These are phyloP conservation scores for Rhamnusium bicolor DNA, from an alignment of 2,888 invertebrate species.

Conservation along the genomic window DNA sequence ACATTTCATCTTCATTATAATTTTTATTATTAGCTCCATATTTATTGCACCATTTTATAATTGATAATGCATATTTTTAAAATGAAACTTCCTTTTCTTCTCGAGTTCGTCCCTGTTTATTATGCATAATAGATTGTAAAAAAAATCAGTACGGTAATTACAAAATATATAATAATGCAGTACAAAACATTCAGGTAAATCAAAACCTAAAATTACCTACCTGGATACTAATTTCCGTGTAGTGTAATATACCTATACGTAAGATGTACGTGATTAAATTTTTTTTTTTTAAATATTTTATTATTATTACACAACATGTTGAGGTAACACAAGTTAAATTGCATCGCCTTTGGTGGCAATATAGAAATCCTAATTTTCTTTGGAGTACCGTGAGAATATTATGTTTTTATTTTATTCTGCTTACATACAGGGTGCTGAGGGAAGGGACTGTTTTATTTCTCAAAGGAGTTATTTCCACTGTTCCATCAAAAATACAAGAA, in stretches of 20 bases:
- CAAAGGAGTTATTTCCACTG: no score
- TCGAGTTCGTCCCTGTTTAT: background rate
- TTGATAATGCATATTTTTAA: background rate
- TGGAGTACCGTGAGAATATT: slow-evolving; percentile 11
- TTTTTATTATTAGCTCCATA: no score
- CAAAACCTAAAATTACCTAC: slow-evolving; percentile 11
- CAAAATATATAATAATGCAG: background rate
- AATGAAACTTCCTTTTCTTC: background rate
- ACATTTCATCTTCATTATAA: no score
- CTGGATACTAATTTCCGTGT: background rate
- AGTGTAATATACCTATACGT: background rate
- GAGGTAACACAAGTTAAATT: slow-evolving; percentile 6
- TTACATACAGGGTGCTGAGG: background rate
- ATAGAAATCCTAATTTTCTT: background rate
- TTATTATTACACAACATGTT: background rate
- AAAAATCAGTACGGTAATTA: background rate
- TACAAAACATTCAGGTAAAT: background rate
- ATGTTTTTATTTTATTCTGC: background rate
- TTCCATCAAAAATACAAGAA: no score
- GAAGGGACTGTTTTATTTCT: no score
- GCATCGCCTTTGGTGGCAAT: slow-evolving; percentile 4
- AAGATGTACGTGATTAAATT: slow-evolving; percentile 3
- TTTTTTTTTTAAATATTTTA: slow-evolving; percentile 15
- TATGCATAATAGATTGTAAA: background rate
- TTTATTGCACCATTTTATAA: no score